Base-by-base conservation (phyloP, 2,888 invertebrate species). In the Trisateles emortualis region DNA sequence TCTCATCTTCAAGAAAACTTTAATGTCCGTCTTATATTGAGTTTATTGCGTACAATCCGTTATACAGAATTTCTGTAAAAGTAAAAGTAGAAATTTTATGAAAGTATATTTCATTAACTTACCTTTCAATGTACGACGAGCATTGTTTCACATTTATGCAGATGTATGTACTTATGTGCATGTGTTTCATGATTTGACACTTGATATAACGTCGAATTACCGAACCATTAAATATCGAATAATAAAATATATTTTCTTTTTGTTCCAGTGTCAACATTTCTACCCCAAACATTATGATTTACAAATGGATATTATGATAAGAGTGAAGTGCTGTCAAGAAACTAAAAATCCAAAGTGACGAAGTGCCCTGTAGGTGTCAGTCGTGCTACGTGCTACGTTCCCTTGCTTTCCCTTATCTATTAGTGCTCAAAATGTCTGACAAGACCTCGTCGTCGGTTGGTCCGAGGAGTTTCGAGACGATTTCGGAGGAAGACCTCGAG, bases 291-390 rank as follows among this genome's bases (percentile, higher is more conserved):
- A 92, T 90, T 92, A 92, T 92, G 92, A 92, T 92, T 91, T 92
- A 92, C 92, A 92, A 92, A 92, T 92, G 92, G 92, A 92, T 92
- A 92, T 92, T 92, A 92, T 90, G 91, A 92, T 92, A 89, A 84
- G 92, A 90, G 92, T 92, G 92, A 92, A 92, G 92, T 92, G 92
- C 76, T 92, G 89, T 84, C 92, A 92, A 92, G 92, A 92, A 92
- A 92, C 92, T 91, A 92, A 92, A 90, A 92, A 92, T 77, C 92
- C 92, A 84, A 92, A 92, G 92, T 92, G 92, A 92, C 89, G 87
- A 90, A 91, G 90, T 90, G 88, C 81, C 84, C 84, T 83, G 81
- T 86, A 86, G 90, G 91, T 90, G 90, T 90, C 90, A 87, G 89
- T 85, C 79, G 84, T 84, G 89, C 86, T 88, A 80, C 79, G 84